These are phyloP conservation scores for Drosophila navojoa DNA, from an alignment of 1,140 invertebrate genomes.

Conservation along the genomic window DNA sequence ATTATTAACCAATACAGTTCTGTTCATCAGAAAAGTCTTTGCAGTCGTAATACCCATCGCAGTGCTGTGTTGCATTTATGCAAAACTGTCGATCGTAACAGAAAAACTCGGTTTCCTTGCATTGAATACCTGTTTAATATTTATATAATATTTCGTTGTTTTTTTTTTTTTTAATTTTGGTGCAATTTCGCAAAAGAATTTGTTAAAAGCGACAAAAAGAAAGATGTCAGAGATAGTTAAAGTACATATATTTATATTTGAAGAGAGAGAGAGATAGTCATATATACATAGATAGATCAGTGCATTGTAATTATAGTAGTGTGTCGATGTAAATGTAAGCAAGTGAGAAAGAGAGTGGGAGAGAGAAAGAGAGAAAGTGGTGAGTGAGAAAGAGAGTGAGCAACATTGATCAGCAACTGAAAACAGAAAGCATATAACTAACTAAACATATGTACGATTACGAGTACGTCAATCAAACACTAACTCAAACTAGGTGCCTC, in stretches of 20 bases:
- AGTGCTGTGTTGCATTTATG: slow-evolving; percentile 88
- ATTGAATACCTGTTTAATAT: slow-evolving; percentile 69
- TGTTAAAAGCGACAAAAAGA: slow-evolving; percentile 26
- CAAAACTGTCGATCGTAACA: slow-evolving; percentile 88
- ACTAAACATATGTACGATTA: neutral
- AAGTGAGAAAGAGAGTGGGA: slow-evolving; percentile 43
- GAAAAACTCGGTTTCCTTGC: slow-evolving; percentile 86
- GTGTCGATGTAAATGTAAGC: slow-evolving; percentile 7
- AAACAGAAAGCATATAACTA: slow-evolving; percentile 3
- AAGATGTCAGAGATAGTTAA: slow-evolving; percentile 33
- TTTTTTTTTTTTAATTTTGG: slow-evolving; percentile 11
- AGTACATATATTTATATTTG: slow-evolving; percentile 1
- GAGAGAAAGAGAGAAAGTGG: slow-evolving; percentile 22
- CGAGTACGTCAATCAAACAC: neutral
- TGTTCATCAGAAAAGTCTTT: slow-evolving; percentile 96
- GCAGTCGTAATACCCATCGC: slow-evolving; percentile 95
- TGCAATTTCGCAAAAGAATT: slow-evolving; percentile 36
- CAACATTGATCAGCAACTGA: slow-evolving; percentile 25
- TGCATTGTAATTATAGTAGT: slow-evolving; percentile 1
- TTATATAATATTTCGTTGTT: neutral
- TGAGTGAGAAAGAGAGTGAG: slow-evolving; percentile 25
- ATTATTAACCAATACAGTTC: slow-evolving; percentile 88
- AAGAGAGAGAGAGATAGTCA: neutral
- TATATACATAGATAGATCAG: neutral
- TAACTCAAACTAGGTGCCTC: slow-evolving; percentile 23